Evolutionary conservation across 2,888 invertebrate species (phyloP), one percentile per base, ranked within the genome.

Genomic region (Nasonovia ribisnigri): DNA sequence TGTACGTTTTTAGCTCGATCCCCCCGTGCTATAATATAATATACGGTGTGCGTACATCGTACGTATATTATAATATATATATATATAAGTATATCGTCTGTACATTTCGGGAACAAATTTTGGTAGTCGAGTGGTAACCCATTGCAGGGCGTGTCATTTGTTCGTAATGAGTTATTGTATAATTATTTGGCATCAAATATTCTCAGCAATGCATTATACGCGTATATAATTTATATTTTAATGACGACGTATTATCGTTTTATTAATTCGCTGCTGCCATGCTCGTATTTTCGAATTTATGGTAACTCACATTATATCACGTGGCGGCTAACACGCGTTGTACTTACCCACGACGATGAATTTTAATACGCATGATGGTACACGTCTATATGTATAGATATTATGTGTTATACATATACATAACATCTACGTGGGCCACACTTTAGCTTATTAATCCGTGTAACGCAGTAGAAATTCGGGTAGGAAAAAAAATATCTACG

Each of bases 271-370:
- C 36, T 51, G 29, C 16, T 84, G 54, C 36, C 54, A 42, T 13
- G 4, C 26, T 42, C 42, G 20, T n/a, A 54, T 84, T 84, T 91
- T 57, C 91, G n/a, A n/a, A 91, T 57, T 91, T 46, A 43, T 36
- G n/a, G 57, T 57, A 86, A 91, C 57, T 46, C 86, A 26, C 91
- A 46, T 84, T 46, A 29, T n/a, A 86, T 91, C 46, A 86, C 91
- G 86, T 43, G 51, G 26, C 54, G n/a, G 24, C 20, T 43, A 57
- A 57, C 29, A 16, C 29, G 46, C 13, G 42, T 6, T 26, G 48
- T 24, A 88, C n/a, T 42, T 84, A 84, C 42, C 84, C 36, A n/a
- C 36, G 88, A 36, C 10, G 20, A 51, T 36, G 51, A 10, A 88
- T 84, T 84, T 84, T 51, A 88, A 88, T 88, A 51, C 24, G 54